A percentile compares a stretch with the other conserved stretches of the same genome.
Evolutionary conservation across 2,888 invertebrate species (phyloP).

Genomic region (Erannis defoliaria): DNA sequence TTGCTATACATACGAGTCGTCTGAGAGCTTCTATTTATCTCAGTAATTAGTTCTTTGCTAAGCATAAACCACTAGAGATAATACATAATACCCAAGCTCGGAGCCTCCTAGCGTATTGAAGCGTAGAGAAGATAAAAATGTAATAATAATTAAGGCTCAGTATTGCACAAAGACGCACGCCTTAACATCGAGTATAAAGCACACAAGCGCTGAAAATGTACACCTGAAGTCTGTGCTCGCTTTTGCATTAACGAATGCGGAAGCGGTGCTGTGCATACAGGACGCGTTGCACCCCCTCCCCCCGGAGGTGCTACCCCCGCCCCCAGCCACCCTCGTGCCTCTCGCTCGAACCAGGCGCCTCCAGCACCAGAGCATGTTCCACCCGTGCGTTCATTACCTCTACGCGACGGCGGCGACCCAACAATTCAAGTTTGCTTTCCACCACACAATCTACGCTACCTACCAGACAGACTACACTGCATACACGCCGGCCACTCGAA

Average conservation of each 20-base stretch:
- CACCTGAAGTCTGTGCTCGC: conserved; percentile 85
- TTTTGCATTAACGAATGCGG: conserved; percentile 87
- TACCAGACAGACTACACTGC: conserved; percentile 79
- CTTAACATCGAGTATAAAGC: conserved; percentile 82
- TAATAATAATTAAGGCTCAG: conserved; percentile 81
- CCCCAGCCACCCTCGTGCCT: conserved; percentile 59
- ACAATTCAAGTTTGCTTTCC: conserved; percentile 87
- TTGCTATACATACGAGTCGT: conserved; percentile 39
- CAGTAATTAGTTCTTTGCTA: conserved; percentile 50
- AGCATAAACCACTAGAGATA: conserved; percentile 54
- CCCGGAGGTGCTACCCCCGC: conserved; percentile 51
- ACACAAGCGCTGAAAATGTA: conserved; percentile 85
- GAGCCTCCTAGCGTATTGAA: conserved; percentile 57
- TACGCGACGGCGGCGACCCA: conserved; percentile 75
- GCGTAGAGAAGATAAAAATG: conserved; percentile 75
- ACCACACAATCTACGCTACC: conserved; percentile 83
- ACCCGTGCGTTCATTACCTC: conserved; percentile 85
- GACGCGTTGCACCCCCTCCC: conserved; percentile 74
- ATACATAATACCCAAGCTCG: conserved; percentile 49
- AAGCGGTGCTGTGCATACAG: conserved; percentile 85
- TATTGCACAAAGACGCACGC: conserved; percentile 82
- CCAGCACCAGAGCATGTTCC: conserved; percentile 78
- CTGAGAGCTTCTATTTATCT: conserved; percentile 46
- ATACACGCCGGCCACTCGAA: conserved; percentile 82
- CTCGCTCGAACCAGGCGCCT: conserved; percentile 80